phyloP scores from a whole-genome alignment of 2,888 invertebrate genomes.

The Drosophila nigricruria region DNA sequence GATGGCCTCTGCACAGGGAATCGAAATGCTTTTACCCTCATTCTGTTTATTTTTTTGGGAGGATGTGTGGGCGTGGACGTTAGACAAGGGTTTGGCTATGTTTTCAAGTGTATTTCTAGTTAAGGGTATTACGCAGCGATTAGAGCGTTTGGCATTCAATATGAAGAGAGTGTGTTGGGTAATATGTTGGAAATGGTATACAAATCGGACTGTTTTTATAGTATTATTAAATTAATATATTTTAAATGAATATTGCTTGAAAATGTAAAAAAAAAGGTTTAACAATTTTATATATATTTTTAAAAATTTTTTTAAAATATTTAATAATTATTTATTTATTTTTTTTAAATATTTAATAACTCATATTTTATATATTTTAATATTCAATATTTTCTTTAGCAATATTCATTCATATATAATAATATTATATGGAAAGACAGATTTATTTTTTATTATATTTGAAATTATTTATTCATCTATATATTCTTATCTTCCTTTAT shows the following conservation, averaged over 20 bases:
- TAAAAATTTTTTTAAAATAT: not conserved
- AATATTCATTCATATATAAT: too few relatives aligned
- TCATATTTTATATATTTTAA: not conserved
- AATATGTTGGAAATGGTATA: too few relatives aligned
- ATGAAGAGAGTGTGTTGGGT: not conserved
- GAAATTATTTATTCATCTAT: too few relatives aligned
- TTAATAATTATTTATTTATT: not conserved
- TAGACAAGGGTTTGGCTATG: conserved; percentile 8
- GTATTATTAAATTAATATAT: too few relatives aligned
- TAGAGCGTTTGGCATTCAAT: conserved; percentile 6
- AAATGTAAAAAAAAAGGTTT: too few relatives aligned
- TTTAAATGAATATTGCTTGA: too few relatives aligned
- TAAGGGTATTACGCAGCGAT: not conserved
- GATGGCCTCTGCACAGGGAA: conserved; percentile 38
- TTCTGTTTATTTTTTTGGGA: not conserved
- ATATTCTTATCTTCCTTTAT: too few relatives aligned
- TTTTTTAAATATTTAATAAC: not conserved
- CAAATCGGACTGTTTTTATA: too few relatives aligned
- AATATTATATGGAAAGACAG: too few relatives aligned
- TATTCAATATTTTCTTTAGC: not conserved
- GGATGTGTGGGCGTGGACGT: not conserved
- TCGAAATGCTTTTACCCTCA: conserved; percentile 5
- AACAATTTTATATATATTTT: not conserved
- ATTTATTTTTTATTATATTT: too few relatives aligned
- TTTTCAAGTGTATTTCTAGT: conserved; percentile 9